Evolutionary conservation across 2,797 vertebrate species (phyloP).

Genomic region (Fistularia tabacaria): DNA sequence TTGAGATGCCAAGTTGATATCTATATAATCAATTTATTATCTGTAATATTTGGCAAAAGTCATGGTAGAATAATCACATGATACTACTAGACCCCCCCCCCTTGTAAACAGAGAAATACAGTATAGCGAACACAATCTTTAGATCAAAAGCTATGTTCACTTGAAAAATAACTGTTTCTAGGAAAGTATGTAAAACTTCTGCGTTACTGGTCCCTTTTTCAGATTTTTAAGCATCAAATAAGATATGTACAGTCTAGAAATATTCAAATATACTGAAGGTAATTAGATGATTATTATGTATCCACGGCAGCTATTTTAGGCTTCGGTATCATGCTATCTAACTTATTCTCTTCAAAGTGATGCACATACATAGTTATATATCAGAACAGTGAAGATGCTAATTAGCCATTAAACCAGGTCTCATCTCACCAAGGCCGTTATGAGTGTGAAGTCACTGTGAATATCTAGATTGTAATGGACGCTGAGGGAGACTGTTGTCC

Average conservation of each 20-base stretch:
- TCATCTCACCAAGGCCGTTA: slow-evolving; percentile 58
- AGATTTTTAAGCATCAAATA: not conserved
- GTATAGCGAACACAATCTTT: too few relatives aligned
- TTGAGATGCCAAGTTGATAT: too few relatives aligned
- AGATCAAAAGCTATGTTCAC: too few relatives aligned
- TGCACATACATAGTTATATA: slow-evolving; percentile 25
- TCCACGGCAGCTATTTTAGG: slow-evolving; percentile 20
- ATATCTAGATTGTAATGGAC: slow-evolving; percentile 43
- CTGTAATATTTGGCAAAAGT: too few relatives aligned
- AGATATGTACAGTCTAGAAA: slow-evolving; percentile 1
- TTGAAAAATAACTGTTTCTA: too few relatives aligned
- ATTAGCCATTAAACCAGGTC: slow-evolving; percentile 62
- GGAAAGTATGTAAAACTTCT: too few relatives aligned
- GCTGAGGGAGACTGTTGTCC: slow-evolving; percentile 32
- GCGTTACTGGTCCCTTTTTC: too few relatives aligned
- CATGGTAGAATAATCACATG: too few relatives aligned
- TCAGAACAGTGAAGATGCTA: slow-evolving; percentile 44
- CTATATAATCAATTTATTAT: too few relatives aligned
- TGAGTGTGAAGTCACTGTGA: slow-evolving; percentile 45
- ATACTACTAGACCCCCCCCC: too few relatives aligned
- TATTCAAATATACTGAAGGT: slow-evolving; percentile 12
- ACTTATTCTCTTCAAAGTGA: too few relatives aligned
- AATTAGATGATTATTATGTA: slow-evolving; percentile 19
- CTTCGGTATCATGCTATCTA: slow-evolving; percentile 9
- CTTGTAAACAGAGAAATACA: too few relatives aligned